Evolutionary conservation across 2,888 invertebrate species (phyloP).

Genomic region (Erannis defoliaria): DNA sequence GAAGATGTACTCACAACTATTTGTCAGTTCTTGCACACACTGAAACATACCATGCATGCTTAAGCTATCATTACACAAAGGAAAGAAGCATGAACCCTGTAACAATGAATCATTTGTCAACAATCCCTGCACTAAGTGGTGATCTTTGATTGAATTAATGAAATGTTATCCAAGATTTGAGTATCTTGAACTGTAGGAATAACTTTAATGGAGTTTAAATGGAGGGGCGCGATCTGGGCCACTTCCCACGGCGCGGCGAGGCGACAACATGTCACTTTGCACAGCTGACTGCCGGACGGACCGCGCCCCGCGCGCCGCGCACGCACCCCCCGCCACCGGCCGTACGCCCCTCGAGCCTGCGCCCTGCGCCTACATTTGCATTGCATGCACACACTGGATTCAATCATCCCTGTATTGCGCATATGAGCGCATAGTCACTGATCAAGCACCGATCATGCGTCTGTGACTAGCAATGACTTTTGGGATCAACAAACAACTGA

Average conservation of each 20-base stretch:
- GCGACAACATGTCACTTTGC: conserved; percentile 75
- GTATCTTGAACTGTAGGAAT: conserved; percentile 27
- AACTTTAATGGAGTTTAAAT: conserved; percentile 55
- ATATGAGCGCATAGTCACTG: conserved; percentile 26
- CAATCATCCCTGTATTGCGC: conserved; percentile 44
- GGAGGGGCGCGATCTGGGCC: conserved; percentile 74
- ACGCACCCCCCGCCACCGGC: conserved; percentile 50
- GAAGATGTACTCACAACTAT: conserved; percentile 41
- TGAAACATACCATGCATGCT: conserved; percentile 40
- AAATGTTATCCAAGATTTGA: conserved; percentile 6
- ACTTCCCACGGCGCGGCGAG: conserved; percentile 74
- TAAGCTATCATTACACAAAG: conserved; percentile 40
- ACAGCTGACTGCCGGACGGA: conserved; percentile 83
- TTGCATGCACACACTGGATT: conserved; percentile 58
- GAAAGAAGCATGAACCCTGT: conserved; percentile 32
- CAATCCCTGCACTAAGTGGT: conserved; percentile 5
- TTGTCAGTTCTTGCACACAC: conserved; percentile 29
- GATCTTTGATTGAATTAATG: background rate
- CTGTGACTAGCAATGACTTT: background rate
- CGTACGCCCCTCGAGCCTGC: conserved; percentile 59
- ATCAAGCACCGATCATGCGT: background rate
- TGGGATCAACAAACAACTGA: conserved; percentile 21
- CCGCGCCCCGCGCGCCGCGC: conserved; percentile 59
- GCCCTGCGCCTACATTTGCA: conserved; percentile 64
- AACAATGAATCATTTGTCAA: conserved; percentile 16